Evolutionary conservation across 2,888 invertebrate species (phyloP).

Genomic region (Mayetiola destructor): DNA sequence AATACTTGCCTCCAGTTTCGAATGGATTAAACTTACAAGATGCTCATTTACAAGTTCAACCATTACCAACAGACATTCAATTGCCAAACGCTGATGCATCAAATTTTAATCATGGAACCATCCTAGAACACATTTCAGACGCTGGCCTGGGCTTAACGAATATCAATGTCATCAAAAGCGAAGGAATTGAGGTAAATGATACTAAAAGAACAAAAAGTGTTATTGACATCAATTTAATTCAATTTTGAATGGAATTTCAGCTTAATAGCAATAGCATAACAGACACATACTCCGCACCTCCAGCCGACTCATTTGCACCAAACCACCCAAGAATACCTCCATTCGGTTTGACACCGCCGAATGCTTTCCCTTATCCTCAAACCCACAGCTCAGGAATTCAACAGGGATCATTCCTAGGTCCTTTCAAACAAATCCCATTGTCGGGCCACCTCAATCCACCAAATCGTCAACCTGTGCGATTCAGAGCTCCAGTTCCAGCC

Average conservation of each 20-base stretch:
- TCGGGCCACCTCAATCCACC: conserved; percentile 10
- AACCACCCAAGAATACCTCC: conserved; percentile 17
- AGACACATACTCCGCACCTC: conserved; percentile 34
- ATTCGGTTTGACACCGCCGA: conserved; percentile 37
- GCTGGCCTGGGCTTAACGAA: conserved; percentile 17
- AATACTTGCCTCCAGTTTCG: conserved; percentile 15
- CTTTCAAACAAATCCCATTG: conserved; percentile 24
- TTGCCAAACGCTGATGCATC: conserved; percentile 19
- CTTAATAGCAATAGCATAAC: conserved; percentile 30
- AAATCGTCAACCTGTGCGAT: conserved; percentile 47
- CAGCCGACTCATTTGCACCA: conserved; percentile 36
- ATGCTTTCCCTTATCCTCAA: conserved; percentile 40
- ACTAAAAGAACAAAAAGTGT: not conserved
- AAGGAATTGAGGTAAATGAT: conserved; percentile 22
- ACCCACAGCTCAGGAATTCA: not conserved
- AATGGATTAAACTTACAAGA: not conserved
- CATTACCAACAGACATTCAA: not conserved
- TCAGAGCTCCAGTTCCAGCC: conserved; percentile 57
- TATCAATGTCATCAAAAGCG: conserved; percentile 17
- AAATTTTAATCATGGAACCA: conserved; percentile 17
- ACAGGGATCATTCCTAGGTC: conserved; percentile 27
- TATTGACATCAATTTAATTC: too few relatives aligned
- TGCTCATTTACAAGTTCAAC: not conserved
- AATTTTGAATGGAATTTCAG: not conserved
- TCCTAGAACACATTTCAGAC: conserved; percentile 19